Conservation (phyloP, 2,888 invertebrate species). For the Philaethria dido region DNA sequence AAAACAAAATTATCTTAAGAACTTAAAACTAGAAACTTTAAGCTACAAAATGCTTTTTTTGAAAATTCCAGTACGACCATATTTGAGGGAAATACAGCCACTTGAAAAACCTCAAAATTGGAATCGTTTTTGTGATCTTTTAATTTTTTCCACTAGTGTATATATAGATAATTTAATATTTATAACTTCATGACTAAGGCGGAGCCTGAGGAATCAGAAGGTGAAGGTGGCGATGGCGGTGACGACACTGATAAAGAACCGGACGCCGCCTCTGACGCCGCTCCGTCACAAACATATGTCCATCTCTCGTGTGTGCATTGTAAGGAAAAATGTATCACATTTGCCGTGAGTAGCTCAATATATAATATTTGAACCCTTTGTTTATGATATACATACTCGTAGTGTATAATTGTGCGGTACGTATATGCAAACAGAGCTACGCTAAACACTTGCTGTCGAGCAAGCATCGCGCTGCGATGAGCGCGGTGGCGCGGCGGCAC, state of each 20-base stretch:
- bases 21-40: too few species aligned
- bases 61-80: too few species aligned
- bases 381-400: too few species aligned
- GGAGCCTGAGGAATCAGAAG: constrained; percentile 72
- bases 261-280: constrained; percentile 75
- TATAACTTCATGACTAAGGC: constrained; percentile 37
- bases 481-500: constrained; percentile 88
- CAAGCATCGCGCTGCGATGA: constrained; percentile 89
- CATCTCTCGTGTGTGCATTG: constrained; percentile 91
- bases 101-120: too few species aligned
- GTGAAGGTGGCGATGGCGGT: constrained; percentile 75
- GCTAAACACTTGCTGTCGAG: constrained; percentile 88
- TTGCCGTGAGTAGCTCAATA: constrained; percentile 86
- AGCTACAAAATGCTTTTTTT: too few species aligned
- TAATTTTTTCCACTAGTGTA: too few species aligned
- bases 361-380: too few species aligned
- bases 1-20: too few species aligned
- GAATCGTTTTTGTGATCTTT: too few species aligned
- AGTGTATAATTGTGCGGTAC: neutral
- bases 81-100: too few species aligned
- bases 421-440: constrained; percentile 82
- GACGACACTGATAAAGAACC: constrained; percentile 83
- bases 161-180: neutral
- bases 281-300: constrained; percentile 81
- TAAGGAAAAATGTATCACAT: constrained; percentile 88